Evolutionary conservation across 2,797 vertebrate species (phyloP), one percentile per base, ranked within the genome.

Genomic region (Siniperca obscura): DNA sequence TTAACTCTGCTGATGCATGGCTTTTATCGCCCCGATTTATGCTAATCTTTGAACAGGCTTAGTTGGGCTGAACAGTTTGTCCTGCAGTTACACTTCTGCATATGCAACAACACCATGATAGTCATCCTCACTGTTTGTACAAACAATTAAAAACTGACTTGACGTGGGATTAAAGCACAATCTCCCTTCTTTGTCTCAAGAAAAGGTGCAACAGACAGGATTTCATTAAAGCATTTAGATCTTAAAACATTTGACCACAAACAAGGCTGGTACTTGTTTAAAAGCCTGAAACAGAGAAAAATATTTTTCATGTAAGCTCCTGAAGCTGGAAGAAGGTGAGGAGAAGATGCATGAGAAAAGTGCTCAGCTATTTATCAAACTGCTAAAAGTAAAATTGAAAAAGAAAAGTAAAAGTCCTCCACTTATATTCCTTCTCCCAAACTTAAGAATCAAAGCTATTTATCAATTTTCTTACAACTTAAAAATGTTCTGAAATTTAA

Each of bases 31-130:
- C 38, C 25, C 7, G 25, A 87, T 83, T 80, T 34, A 25, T 25
- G 8, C 64, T 90, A 85, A 90, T 90, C 90, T 91, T 70, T 80
- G 80, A 67, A 79, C 77, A 69, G 64, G 46, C 62, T 84, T 71
- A 59, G 64, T 27, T 56, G n/a, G 56, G 6, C 27, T 70, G 86
- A 70, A 84, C 80, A 78, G 38, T 80, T 27, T 86, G 86, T 79
- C 46, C 66, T 72, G 16, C n/a, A 19, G 30, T 69, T 27, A 42
- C 17, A 27, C 42, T 17, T 36, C 44, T 74, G 27, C 5, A 46
- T 70, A 34, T 61, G 55, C 12, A 62, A 52, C 48, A n/a, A n/a
- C 9, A 22, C 1, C 14, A 38, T 2, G 52, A 48, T 30, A 48
- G 38, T 61, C 38, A 44, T 59, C 70, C 5, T 55, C 57, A 17